phyloP scores from a whole-genome alignment of 2,113 vertebrate genomes.

The Rhegmatorhina hoffmannsi region DNA sequence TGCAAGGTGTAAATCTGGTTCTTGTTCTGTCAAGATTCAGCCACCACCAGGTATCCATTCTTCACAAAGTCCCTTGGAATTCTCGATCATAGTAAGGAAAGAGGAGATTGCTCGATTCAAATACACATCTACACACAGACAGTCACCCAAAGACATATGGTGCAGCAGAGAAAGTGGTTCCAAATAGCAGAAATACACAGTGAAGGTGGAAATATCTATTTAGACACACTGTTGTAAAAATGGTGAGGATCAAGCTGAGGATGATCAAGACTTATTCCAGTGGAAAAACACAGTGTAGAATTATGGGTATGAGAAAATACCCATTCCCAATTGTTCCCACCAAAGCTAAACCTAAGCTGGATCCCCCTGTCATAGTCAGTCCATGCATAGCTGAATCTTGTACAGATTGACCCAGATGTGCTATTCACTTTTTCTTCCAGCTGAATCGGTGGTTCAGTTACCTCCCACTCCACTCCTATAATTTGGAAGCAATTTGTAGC shows the following conservation, averaged over 20 bases:
- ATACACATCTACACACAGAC: background rate
- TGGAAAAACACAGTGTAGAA: background rate
- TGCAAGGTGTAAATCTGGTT: background rate
- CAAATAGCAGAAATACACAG: background rate
- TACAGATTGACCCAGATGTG: background rate
- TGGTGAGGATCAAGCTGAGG: background rate
- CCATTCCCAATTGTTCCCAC: background rate
- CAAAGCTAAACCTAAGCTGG: background rate
- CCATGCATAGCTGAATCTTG: background rate
- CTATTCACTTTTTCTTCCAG: background rate
- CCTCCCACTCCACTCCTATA: background rate
- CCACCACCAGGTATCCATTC: background rate
- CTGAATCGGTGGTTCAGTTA: background rate
- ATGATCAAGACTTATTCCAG: background rate
- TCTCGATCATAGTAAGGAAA: background rate
- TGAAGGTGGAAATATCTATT: background rate
- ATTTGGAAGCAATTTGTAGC: background rate
- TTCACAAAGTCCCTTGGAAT: background rate
- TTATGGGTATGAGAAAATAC: background rate
- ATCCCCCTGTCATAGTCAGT: background rate
- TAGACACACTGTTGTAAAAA: background rate
- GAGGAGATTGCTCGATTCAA: background rate
- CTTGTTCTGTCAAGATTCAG: background rate
- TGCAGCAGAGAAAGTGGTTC: background rate
- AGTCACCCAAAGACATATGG: background rate